Percentiles rank a stretch among this genome's conserved stretches.
Conservation (phyloP, 2,797 vertebrate genomes). For the Oceanodroma leucorhoa region DNA sequence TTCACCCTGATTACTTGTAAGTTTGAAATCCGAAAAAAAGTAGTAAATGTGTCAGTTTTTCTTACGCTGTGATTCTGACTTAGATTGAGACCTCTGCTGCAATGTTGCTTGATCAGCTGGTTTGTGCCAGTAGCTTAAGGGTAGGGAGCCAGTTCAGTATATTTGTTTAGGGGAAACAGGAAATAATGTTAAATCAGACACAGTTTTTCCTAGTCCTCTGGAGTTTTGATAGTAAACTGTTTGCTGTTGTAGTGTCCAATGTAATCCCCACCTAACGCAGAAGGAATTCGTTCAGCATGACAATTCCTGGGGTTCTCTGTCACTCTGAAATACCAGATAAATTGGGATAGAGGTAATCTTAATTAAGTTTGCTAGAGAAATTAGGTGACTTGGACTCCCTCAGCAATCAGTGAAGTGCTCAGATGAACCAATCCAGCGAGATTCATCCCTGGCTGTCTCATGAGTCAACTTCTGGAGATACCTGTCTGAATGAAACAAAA, state of each 20-base stretch:
- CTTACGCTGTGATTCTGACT: neutral
- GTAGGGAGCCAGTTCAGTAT: neutral
- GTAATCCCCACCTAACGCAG: neutral
- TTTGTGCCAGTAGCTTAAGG: neutral
- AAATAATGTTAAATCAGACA: neutral
- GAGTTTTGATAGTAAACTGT: neutral
- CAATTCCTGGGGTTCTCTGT: neutral
- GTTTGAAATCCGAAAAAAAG: neutral
- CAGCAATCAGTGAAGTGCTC: neutral
- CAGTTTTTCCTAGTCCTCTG: neutral
- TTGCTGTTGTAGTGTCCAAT: neutral
- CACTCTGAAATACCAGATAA: neutral
- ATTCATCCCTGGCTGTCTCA: neutral
- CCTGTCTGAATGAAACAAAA: neutral
- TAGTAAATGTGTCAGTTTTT: neutral
- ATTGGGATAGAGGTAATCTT: neutral
- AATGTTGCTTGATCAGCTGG: neutral
- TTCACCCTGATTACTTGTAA: neutral
- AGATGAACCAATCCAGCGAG: neutral
- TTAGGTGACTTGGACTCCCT: neutral
- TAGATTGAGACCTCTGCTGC: neutral
- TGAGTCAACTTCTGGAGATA: neutral
- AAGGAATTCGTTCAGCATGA: neutral
- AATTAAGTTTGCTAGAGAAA: neutral
- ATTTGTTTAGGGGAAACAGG: neutral